Percentiles rank a stretch among this genome's conserved stretches.
phyloP scores from a whole-genome alignment of 2,113 vertebrate species.

The Falco punctatus region DNA sequence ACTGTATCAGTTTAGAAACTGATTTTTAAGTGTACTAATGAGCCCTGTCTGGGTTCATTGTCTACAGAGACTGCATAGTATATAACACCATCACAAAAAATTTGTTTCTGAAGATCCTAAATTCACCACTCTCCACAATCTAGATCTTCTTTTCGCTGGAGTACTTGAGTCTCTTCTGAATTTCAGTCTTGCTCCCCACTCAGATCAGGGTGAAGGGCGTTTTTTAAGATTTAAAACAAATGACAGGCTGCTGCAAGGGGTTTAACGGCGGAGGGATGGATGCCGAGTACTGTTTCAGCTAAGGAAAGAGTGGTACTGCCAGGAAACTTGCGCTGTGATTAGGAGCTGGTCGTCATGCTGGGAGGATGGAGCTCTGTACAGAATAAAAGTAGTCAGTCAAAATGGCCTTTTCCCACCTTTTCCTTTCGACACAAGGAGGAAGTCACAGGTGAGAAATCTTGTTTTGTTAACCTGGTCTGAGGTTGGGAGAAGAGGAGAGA shows the following conservation, averaged over 20 bases:
- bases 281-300: background rate
- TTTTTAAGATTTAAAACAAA: background rate
- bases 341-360: background rate
- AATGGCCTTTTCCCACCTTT: background rate
- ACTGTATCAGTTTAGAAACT: background rate
- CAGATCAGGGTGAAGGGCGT: background rate
- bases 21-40: background rate
- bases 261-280: background rate
- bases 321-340: background rate
- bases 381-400: background rate
- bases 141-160: background rate
- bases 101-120: background rate
- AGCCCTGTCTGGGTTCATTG: background rate
- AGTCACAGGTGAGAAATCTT: background rate
- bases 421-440: background rate
- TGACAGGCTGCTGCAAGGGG: background rate
- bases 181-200: background rate
- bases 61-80: background rate
- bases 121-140: background rate
- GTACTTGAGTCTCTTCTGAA: background rate
- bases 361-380: background rate
- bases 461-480: background rate
- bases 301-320: background rate
- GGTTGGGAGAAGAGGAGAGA: background rate
- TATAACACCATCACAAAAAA: background rate